Evolutionary conservation across 2,113 vertebrate genomes (phyloP), one percentile per base, ranked within the genome.

Genomic region (Laticauda laticaudata): DNA sequence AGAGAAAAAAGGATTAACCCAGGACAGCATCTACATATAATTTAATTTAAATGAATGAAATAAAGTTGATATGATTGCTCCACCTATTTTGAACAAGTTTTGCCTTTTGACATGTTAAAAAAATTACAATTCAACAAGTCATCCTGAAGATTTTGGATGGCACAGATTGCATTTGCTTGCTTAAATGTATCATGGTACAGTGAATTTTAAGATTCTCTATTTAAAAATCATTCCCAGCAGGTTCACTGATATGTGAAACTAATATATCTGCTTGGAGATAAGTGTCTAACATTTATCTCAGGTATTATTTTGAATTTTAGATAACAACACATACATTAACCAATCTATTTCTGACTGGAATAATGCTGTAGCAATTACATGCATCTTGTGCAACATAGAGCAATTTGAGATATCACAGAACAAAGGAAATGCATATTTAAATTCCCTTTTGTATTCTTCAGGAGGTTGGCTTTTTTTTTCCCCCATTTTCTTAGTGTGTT

Each of bases 391-490:
- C 75, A 86, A 45, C 69, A 91, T 20, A 85, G 23, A 34, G 59
- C 48, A 88, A 75, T 92, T 23, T 51, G 55, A 87, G 86, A 92
- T 88, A 88, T 88, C 54, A 88, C 86, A 69, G 15, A 86, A 15
- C 51, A 69, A n/a, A 51, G 86, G 91, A 69, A 92, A 88, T 69
- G 57, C 54, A 29, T 88, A 51, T 64, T 69, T 54, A 88, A 69
- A 92, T 88, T 55, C 57, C 14, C 59, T 88, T 54, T 88, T 64
- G 45, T 48, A 43, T 55, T 55, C 21, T 92, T 14, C 48, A 92
- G 64, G 48, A 53, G 45, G 3, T 59, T 59, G 57, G 57, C 0
- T 11, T 64, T 29, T 34, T 7, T n/a, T 87, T 21, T 39, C 39
- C 12, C 26, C 7, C 86, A 54, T 88, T 92, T 88, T 51, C 26